These are phyloP conservation scores for Acrocephalus scirpaceus DNA, from an alignment of 2,797 vertebrate species.

Conservation along the genomic window DNA sequence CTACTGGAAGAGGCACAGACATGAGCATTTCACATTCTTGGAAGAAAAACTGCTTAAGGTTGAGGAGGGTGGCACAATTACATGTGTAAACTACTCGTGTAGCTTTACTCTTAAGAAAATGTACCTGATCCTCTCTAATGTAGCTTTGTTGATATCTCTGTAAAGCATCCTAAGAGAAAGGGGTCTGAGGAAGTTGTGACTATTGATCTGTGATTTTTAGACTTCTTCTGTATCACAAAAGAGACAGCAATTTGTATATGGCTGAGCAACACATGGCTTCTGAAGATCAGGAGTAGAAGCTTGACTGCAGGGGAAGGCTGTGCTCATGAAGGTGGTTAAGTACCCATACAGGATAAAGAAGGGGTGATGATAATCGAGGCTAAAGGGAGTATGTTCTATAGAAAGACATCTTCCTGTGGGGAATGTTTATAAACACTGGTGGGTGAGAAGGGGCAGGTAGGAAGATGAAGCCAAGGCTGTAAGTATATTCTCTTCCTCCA, in stretches of 20 bases:
- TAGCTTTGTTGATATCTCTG: background rate
- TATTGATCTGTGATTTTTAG: background rate
- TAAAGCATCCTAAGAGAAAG: background rate
- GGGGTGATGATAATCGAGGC: background rate
- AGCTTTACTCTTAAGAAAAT: background rate
- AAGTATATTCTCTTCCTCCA: background rate
- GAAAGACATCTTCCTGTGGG: background rate
- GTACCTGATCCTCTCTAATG: background rate
- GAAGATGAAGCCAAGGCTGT: background rate
- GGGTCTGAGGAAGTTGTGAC: background rate
- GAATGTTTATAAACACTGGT: background rate
- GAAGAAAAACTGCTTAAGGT: background rate
- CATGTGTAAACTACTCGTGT: fast-evolving
- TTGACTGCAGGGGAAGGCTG: background rate
- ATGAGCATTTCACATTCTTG: background rate
- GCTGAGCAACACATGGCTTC: background rate
- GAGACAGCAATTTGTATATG: background rate
- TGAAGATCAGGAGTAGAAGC: background rate
- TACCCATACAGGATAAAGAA: background rate
- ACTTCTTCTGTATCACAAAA: background rate
- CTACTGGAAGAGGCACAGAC: background rate
- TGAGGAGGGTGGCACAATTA: background rate
- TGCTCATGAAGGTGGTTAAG: background rate
- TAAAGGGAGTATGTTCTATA: background rate
- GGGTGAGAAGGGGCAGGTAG: background rate